phyloP scores from a whole-genome alignment of 2,888 invertebrate genomes.

The Drosophila hawaiiensis region DNA sequence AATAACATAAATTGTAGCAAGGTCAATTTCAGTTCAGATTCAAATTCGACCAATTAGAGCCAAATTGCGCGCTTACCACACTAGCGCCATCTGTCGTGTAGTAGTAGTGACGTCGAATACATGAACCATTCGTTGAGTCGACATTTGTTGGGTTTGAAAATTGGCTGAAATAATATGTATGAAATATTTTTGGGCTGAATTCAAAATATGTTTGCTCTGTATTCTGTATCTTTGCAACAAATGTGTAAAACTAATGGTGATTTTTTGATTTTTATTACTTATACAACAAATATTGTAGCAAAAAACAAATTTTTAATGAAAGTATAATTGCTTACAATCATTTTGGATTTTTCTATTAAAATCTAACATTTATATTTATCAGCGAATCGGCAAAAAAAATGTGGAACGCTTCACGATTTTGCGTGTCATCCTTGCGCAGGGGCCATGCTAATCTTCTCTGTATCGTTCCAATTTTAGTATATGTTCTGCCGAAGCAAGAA shows the following conservation, averaged over 20 bases:
- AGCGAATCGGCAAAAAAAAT: conserved; percentile 17
- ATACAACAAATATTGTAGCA: not conserved
- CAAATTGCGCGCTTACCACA: not conserved
- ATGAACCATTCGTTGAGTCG: not conserved
- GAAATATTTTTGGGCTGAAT: not conserved
- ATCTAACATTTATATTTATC: not conserved
- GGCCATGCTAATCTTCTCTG: conserved; percentile 54
- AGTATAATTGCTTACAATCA: not conserved
- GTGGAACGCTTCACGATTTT: conserved; percentile 50
- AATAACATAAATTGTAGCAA: conserved; percentile 22
- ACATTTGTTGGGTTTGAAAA: not conserved
- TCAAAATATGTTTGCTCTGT: not conserved
- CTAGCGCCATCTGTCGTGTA: conserved; percentile 23
- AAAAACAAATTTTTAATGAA: not conserved
- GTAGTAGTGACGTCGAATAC: not conserved
- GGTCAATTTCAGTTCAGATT: conserved; percentile 13
- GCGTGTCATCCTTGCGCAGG: conserved; percentile 52
- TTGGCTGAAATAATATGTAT: not conserved
- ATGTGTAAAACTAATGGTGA: not conserved
- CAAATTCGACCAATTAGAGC: not conserved
- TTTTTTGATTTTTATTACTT: too few species aligned
- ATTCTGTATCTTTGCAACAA: not conserved
- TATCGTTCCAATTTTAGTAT: conserved; percentile 52
- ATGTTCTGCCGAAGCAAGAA: conserved; percentile 49
- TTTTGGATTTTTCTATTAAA: not conserved